These are phyloP conservation scores for Cremastinae sp. DNA, from an alignment of 2,888 invertebrate species.

Conservation along the genomic window DNA sequence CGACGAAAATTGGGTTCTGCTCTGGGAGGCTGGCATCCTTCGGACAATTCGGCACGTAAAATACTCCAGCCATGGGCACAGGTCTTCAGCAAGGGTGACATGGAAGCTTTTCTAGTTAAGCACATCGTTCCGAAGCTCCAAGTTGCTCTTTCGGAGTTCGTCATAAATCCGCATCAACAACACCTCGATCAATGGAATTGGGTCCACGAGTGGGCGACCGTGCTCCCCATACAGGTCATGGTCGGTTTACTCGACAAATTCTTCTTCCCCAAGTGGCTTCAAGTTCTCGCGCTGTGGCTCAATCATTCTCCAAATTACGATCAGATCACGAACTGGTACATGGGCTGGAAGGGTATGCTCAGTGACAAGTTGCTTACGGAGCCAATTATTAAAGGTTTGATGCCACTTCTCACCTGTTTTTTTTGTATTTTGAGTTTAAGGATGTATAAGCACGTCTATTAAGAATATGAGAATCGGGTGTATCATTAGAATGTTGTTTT, in stretches of 20 bases:
- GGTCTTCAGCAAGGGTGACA: conserved; percentile 88
- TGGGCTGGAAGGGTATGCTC: conserved; percentile 84
- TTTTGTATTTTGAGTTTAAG: too few species aligned
- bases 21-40: conserved; percentile 96
- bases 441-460: too few species aligned
- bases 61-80: conserved; percentile 95
- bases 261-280: conserved; percentile 97
- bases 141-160: conserved; percentile 83
- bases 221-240: conserved; percentile 90
- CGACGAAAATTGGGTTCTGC: conserved; percentile 95
- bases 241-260: conserved; percentile 91
- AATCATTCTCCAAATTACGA: conserved; percentile 94
- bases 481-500: too few species aligned
- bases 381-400: conserved; percentile 82
- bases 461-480: too few species aligned
- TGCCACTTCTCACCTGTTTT: not conserved
- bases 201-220: conserved; percentile 96
- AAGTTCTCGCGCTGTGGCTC: conserved; percentile 93
- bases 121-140: conserved; percentile 95
- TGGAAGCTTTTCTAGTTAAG: conserved; percentile 91
- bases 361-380: conserved; percentile 83
- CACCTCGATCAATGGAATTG: conserved; percentile 94
- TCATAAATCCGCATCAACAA: conserved; percentile 88
- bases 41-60: conserved; percentile 94
- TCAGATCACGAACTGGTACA: conserved; percentile 94